Base-by-base conservation (phyloP, 2,113 vertebrate species). In the Centropus unirufus region DNA sequence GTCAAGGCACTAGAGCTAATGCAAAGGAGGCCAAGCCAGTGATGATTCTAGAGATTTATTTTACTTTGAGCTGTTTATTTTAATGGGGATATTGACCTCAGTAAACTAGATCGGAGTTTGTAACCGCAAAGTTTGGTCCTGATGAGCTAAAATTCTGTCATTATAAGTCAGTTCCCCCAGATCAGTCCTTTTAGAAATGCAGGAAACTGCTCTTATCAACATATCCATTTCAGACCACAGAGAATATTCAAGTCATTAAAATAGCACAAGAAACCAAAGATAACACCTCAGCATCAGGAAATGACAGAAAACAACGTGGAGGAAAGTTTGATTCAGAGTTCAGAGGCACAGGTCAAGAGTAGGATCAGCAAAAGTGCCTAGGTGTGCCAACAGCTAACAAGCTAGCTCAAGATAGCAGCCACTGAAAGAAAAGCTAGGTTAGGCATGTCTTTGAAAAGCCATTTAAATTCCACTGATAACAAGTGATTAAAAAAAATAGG, bases 301-400 rank as follows among this genome's bases (percentile, higher is more conserved):
- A 30, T 0, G 21, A 49, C 21, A 49, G 59, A 79, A 93, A 85
- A 86, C 3, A 20, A 74, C 51, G 54, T 8, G 12, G 42, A 80
- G 68, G 72, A 78, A 93, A 83, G 8, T 77, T 80, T 93, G 58
- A 91, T 36, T 94, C 54, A 42, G 44, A 85, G 62, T n/a, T 87
- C 62, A 85, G 67, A n/a, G 36, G 44, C 80, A 49, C 6, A 7
- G 19, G 14, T 52, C 42, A 64, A 67, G 20, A 57, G 5, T 22
- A 55, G 49, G 27, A 81, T 40, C 9, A 87, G 44, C 30, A 66
- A 9, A 69, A 89, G 47, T 14, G 2, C 29, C 87, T 29, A 69
- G 34, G 36, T 68, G 21, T 68, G 32, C 18, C 23, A 72, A 67
- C 49, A 89, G 39, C 52, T 70, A 75, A 89, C 75, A 78, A 30